phyloP scores from a whole-genome alignment of 2,888 invertebrate species.

The Dione juno region DNA sequence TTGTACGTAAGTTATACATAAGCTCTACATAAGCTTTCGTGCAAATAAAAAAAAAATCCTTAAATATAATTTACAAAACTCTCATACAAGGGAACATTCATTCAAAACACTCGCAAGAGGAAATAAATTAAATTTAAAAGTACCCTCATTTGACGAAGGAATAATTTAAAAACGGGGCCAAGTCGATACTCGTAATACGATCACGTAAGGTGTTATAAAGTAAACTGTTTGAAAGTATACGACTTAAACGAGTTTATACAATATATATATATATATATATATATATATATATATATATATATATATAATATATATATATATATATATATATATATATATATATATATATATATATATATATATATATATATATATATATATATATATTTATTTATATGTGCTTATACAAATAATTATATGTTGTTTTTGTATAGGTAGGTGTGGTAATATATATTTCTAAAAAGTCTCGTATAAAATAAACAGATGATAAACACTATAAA shows the following conservation, averaged over 20 bases:
- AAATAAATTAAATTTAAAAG: conserved; percentile 23
- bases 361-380: not conserved
- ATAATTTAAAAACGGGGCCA: conserved; percentile 24
- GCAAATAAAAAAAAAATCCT: not conserved
- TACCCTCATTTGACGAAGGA: conserved; percentile 1
- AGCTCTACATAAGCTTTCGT: not conserved
- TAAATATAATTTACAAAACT: not conserved
- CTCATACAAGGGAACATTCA: not conserved
- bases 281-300: conserved; percentile 24
- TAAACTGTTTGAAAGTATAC: conserved; percentile 17
- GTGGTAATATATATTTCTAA: too few species aligned
- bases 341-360: not conserved
- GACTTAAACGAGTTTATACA: too few species aligned
- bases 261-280: not conserved
- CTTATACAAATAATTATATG: too few species aligned
- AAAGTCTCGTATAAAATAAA: too few species aligned
- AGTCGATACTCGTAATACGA: conserved; percentile 33
- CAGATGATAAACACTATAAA: too few species aligned
- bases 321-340: not conserved
- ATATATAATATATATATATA: not conserved
- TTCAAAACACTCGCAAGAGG: not conserved
- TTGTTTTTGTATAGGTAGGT: too few species aligned
- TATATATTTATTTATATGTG: too few species aligned
- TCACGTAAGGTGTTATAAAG: conserved; percentile 26
- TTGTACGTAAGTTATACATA: too few species aligned